Base-by-base conservation (phyloP, 1,140 invertebrate genomes). In the Macrostomum lignano region DNA sequence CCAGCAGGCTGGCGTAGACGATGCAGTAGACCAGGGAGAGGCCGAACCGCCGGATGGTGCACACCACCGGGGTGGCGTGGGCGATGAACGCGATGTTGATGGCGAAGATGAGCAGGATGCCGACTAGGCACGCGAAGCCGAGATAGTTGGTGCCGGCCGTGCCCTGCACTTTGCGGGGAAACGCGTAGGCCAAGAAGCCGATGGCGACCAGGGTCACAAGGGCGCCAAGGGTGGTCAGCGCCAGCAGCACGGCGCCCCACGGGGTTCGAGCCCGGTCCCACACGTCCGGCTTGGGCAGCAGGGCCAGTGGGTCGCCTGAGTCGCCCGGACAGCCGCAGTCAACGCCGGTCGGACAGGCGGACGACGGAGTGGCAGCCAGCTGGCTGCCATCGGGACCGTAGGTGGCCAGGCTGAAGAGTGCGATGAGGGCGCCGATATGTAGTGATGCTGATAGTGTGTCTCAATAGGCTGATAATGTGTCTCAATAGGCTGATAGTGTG, bases 31-130 rank as follows among this genome's bases (percentile, higher is more conserved):
- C 48, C 19, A 65, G 35, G 20, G 51, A 58, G 37, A 50, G 51
- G 23, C 17, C 35, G 32, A 54, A 53, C 29, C 59, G 40, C 11
- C 62, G 44, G 3, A 63, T 42, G 17, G 46, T 53, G 40, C 63
- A 65, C 7, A 53, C 44, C 13, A 48, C 47, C 2, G 44, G 15
- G n/a, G 40, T 55, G 2, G 60, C 51, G 25, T 58, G 51, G 5
- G 60, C 42, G 11, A 65, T 48, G 42, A 63, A 64, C 4, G 55
- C 49, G 36, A 63, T 58, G 33, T 60, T 61, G 17, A 55, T 45
- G 5, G 46, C 40, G 39, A 58, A 64, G 21, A 63, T 35, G 2
- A 61, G 38, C 11, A 63, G 42, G 25, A 63, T 46, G 13, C 58
- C 62, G 36, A 61, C 48, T 3, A 58, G 42, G 6, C 62, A 51